A percentile compares a stretch with the other conserved stretches of the same genome.
Evolutionary conservation across 1,140 invertebrate genomes (phyloP).

Genomic region (Pogonognathellus flavescens): DNA sequence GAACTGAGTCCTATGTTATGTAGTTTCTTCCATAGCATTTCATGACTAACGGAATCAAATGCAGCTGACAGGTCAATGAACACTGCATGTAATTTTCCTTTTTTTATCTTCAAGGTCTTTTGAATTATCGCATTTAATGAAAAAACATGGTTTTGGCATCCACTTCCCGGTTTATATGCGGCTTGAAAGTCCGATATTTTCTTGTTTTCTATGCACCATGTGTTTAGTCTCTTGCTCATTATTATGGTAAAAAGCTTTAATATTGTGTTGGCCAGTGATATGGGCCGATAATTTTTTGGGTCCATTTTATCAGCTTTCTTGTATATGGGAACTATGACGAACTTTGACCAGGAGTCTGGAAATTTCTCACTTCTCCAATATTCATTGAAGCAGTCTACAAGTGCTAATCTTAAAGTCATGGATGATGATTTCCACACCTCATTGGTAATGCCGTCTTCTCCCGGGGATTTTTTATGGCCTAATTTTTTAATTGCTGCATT

Average conservation of each 20-base stretch:
- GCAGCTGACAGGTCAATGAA: constrained; percentile 60
- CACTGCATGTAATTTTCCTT: constrained; percentile 35
- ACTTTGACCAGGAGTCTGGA: constrained; percentile 21
- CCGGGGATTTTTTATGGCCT: constrained; percentile 63
- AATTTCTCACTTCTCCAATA: neutral
- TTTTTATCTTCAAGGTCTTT: neutral
- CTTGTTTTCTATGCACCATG: constrained; percentile 42
- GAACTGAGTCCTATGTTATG: constrained; percentile 24
- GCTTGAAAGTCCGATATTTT: constrained; percentile 52
- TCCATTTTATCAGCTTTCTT: constrained; percentile 51
- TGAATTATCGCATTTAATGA: constrained; percentile 50
- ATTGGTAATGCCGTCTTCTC: constrained; percentile 62
- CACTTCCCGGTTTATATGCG: constrained; percentile 34
- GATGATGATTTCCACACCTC: constrained; percentile 61
- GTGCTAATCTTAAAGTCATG: neutral
- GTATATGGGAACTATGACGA: constrained; percentile 46
- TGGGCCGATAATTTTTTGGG: constrained; percentile 54
- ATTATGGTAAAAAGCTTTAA: constrained; percentile 55
- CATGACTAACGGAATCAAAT: constrained; percentile 52
- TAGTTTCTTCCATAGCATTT: constrained; percentile 54
- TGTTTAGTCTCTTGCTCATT: neutral
- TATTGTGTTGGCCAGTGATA: constrained; percentile 50
- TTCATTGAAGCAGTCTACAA: constrained; percentile 34
- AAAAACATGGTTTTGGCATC: constrained; percentile 56
- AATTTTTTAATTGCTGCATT: constrained; percentile 56